phyloP scores from a whole-genome alignment of 2,888 invertebrate genomes.

The Cremastobaeus sp. region DNA sequence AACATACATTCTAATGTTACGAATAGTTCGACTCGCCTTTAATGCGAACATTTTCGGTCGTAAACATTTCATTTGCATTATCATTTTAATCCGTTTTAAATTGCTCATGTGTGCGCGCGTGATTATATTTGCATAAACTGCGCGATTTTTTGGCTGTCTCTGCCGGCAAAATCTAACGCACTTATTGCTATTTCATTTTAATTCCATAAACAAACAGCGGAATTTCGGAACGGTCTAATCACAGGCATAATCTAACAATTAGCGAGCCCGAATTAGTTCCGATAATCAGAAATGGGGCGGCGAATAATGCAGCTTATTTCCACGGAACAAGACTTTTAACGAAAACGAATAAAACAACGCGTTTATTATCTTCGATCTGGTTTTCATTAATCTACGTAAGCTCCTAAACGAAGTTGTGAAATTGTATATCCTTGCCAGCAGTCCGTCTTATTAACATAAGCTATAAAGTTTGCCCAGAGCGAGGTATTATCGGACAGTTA shows the following conservation, averaged over 20 bases:
- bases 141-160: too few relatives aligned
- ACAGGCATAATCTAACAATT: too few relatives aligned
- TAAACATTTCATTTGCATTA: slow-evolving; percentile 21
- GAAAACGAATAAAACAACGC: background rate
- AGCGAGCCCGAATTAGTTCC: too few relatives aligned
- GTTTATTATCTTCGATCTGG: slow-evolving; percentile 2
- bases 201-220: too few relatives aligned
- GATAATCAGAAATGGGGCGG: too few relatives aligned
- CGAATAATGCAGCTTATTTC: too few relatives aligned
- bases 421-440: slow-evolving; percentile 10
- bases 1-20: too few relatives aligned
- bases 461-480: slow-evolving; percentile 11
- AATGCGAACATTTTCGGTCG: slow-evolving; percentile 3
- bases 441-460: slow-evolving; percentile 21
- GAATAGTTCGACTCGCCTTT: background rate
- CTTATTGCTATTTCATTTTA: too few relatives aligned
- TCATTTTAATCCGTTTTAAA: slow-evolving; percentile 10
- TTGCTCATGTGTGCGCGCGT: slow-evolving; percentile 4
- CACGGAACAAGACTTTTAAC: too few relatives aligned
- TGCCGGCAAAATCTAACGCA: too few relatives aligned
- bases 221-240: too few relatives aligned
- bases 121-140: slow-evolving; percentile 17
- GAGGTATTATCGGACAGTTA: slow-evolving; percentile 14
- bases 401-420: slow-evolving; percentile 18
- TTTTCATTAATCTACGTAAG: slow-evolving; percentile 5